Conservation (phyloP, 2,888 invertebrate species). For the Rhabditoides inermis region DNA sequence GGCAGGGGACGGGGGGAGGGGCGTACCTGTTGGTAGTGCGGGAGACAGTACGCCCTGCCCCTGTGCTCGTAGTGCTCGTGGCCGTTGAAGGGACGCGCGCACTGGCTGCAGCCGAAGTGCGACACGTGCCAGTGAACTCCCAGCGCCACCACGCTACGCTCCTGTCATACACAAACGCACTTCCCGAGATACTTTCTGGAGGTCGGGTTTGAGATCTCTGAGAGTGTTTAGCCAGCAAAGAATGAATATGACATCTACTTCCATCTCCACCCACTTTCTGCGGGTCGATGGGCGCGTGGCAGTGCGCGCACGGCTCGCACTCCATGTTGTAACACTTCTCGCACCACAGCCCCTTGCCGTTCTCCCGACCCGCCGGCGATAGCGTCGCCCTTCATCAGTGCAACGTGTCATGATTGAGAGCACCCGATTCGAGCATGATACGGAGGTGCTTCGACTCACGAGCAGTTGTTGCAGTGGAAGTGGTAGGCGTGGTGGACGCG, state of each 20-base stretch:
- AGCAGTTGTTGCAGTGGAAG: slow-evolving; percentile 26
- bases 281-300: slow-evolving; percentile 22
- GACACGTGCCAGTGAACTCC: slow-evolving; percentile 53
- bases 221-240: too few relatives aligned
- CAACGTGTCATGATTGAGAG: neutral
- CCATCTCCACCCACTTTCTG: too few relatives aligned
- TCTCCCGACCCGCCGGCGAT: slow-evolving; percentile 11
- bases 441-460: slow-evolving; percentile 5
- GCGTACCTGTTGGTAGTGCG: slow-evolving; percentile 68
- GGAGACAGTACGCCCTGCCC: slow-evolving; percentile 63
- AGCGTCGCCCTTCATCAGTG: slow-evolving; percentile 9
- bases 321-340: slow-evolving; percentile 21
- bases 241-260: too few relatives aligned
- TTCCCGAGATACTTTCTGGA: too few relatives aligned
- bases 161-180: too few relatives aligned
- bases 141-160: slow-evolving; percentile 19
- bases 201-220: too few relatives aligned
- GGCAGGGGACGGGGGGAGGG: neutral
- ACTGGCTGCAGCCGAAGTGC: slow-evolving; percentile 93
- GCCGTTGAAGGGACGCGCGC: slow-evolving; percentile 81
- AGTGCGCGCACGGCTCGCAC: slow-evolving; percentile 24
- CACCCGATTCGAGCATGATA: neutral
- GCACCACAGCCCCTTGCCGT: slow-evolving; percentile 16
- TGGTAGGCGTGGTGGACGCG: slow-evolving; percentile 28
- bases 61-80: slow-evolving; percentile 80